Evolutionary conservation across 2,888 invertebrate species (phyloP).

Genomic region (Drosophila anomalata): DNA sequence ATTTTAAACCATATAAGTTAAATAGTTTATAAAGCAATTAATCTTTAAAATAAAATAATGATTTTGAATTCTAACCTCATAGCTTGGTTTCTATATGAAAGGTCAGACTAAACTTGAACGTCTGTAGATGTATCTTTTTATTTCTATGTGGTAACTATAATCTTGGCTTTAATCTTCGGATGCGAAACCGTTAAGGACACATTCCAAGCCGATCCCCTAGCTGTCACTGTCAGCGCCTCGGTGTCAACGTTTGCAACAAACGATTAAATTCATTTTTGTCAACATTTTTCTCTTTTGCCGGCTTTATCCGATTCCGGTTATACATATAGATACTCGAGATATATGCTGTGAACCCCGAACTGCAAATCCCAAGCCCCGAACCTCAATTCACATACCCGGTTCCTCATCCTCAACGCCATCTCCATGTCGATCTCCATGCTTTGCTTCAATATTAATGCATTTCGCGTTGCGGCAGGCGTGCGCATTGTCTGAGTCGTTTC

Average conservation of each 20-base stretch:
- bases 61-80: not conserved
- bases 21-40: not conserved
- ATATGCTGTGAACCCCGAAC: conserved; percentile 25
- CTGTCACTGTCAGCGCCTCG: conserved; percentile 22
- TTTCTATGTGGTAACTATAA: conserved; percentile 5
- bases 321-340: conserved; percentile 10
- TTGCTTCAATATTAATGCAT: conserved; percentile 65
- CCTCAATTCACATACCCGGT: conserved; percentile 19
- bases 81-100: not conserved
- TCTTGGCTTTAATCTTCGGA: conserved; percentile 21
- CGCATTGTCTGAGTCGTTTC: conserved; percentile 49
- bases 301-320: conserved; percentile 60
- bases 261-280: conserved; percentile 70
- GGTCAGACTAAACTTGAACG: not conserved
- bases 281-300: conserved; percentile 60
- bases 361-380: not conserved
- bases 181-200: conserved; percentile 59
- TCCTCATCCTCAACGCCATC: conserved; percentile 38
- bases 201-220: conserved; percentile 46
- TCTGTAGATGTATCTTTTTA: not conserved
- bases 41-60: not conserved
- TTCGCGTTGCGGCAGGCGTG: conserved; percentile 69
- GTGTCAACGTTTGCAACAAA: conserved; percentile 61
- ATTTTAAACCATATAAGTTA: too few species aligned
- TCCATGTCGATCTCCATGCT: conserved; percentile 23